Evolutionary conservation across 92 coral and sea anemone species (phyloP).

Genomic region (Epizoanthus rinbou): DNA sequence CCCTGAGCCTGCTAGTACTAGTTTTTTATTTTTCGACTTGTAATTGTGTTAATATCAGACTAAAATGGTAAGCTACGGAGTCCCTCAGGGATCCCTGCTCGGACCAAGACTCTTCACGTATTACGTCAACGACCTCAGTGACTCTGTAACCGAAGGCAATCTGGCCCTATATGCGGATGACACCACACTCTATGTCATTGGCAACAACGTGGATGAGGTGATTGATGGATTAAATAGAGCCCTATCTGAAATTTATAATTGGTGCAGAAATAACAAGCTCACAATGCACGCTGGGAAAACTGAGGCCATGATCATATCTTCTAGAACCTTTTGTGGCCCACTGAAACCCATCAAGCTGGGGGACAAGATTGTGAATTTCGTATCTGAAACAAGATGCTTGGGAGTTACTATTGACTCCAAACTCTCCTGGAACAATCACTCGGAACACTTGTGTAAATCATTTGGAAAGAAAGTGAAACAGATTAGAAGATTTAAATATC

Average conservation of each 20-base stretch:
- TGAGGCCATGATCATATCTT: conserved; percentile 58
- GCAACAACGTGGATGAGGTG: conserved; percentile 45
- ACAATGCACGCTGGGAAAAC: conserved; percentile 48
- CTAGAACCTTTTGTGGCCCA: conserved; percentile 33
- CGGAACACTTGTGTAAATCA: conserved; percentile 40
- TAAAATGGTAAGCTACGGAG: conserved; percentile 46
- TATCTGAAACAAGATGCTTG: conserved; percentile 43
- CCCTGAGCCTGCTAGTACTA: too few relatives aligned
- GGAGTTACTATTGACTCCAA: conserved; percentile 48
- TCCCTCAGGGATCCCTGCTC: conserved; percentile 60
- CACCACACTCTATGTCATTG: conserved; percentile 43
- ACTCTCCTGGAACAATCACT: conserved; percentile 49
- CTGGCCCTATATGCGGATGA: conserved; percentile 55
- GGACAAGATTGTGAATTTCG: conserved; percentile 38
- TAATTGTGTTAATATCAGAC: too few relatives aligned
- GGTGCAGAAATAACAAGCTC: conserved; percentile 59
- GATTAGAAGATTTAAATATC: conserved; percentile 30
- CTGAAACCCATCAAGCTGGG: conserved; percentile 44
- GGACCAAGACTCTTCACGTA: conserved; percentile 58
- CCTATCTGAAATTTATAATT: conserved; percentile 34
- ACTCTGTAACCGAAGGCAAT: conserved; percentile 50
- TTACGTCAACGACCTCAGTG: conserved; percentile 48
- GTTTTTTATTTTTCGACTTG: too few relatives aligned
- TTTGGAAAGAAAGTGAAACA: conserved; percentile 49
- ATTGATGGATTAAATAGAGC: conserved; percentile 51